These are phyloP conservation scores for Pogonomyrmex californicus DNA, from an alignment of 1,140 invertebrate species.

Conservation along the genomic window DNA sequence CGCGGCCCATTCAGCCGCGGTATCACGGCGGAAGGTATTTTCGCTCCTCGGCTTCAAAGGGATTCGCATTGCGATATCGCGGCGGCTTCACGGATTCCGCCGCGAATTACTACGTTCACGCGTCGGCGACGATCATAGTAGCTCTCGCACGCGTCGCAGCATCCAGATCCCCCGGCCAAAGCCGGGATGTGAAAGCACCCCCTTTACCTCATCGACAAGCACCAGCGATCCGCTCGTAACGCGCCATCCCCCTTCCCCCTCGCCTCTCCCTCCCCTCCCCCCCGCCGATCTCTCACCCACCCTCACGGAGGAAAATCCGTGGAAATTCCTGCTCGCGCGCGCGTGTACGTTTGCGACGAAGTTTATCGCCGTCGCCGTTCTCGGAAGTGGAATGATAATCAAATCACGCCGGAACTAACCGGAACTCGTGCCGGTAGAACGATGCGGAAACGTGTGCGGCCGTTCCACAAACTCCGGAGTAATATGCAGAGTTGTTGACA, in stretches of 20 bases:
- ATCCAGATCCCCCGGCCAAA: conserved; percentile 26
- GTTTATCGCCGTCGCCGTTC: conserved; percentile 33
- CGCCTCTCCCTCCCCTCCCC: too few species aligned
- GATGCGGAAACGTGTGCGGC: background rate
- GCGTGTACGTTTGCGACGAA: conserved; percentile 27
- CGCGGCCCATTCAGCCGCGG: conserved; percentile 31
- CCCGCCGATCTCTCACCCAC: background rate
- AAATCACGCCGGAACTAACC: conserved; percentile 30
- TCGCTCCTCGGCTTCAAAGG: conserved; percentile 36
- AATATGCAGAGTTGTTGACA: conserved; percentile 46
- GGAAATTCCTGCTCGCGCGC: conserved; percentile 31
- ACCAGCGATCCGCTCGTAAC: conserved; percentile 40
- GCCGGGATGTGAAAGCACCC: conserved; percentile 45
- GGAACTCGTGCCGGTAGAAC: conserved; percentile 8
- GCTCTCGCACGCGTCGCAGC: conserved; percentile 49
- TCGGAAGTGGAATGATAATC: conserved; percentile 49
- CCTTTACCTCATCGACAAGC: conserved; percentile 17
- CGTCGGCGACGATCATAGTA: conserved; percentile 31
- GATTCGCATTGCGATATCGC: conserved; percentile 40
- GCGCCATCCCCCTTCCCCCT: background rate
- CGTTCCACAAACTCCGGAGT: conserved; percentile 25
- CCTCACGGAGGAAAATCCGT: conserved; percentile 36
- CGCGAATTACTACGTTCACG: conserved; percentile 44
- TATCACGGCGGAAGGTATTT: conserved; percentile 32
- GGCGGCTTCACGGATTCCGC: conserved; percentile 24